A percentile compares a stretch with the other conserved stretches of the same genome.
These are phyloP conservation scores for Anguilla obscura DNA, from an alignment of 2,797 vertebrate species.

Conservation along the genomic window DNA sequence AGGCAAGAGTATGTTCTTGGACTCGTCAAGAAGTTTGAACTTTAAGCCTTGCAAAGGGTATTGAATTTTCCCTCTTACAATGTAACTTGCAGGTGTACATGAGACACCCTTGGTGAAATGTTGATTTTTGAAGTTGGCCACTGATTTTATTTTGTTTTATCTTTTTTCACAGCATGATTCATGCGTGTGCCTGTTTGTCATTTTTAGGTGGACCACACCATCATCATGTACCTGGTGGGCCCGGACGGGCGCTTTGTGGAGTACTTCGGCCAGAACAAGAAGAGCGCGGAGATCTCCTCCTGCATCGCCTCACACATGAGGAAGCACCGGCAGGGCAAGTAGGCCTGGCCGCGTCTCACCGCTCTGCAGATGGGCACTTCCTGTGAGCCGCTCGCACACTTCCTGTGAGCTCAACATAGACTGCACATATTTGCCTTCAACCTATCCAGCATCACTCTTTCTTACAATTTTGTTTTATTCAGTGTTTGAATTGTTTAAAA, in stretches of 20 bases:
- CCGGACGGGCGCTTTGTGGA: constrained; percentile 89
- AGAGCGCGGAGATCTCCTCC: constrained; percentile 74
- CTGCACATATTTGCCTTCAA: not conserved
- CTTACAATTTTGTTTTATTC: not conserved
- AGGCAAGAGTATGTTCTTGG: not conserved
- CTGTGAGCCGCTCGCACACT: not conserved
- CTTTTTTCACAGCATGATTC: no score
- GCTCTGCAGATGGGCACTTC: not conserved
- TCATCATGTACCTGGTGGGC: constrained; percentile 96
- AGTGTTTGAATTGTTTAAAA: not conserved
- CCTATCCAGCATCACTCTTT: not conserved
- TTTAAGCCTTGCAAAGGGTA: not conserved
- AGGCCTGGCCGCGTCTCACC: fast-evolving
- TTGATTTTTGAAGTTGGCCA: no score
- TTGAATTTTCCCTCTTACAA: not conserved
- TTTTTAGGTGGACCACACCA: constrained; percentile 95
- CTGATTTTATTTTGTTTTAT: not conserved
- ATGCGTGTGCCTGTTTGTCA: constrained; percentile 4
- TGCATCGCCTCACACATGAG: constrained; percentile 87
- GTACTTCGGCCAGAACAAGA: constrained; percentile 95
- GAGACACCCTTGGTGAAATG: not conserved
- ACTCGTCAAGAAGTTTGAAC: not conserved
- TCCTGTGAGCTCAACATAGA: not conserved
- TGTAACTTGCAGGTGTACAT: not conserved
- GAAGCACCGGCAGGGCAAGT: constrained; percentile 65